Conservation (phyloP, 1,140 invertebrate species). For the Hylaeus anthracinus region DNA sequence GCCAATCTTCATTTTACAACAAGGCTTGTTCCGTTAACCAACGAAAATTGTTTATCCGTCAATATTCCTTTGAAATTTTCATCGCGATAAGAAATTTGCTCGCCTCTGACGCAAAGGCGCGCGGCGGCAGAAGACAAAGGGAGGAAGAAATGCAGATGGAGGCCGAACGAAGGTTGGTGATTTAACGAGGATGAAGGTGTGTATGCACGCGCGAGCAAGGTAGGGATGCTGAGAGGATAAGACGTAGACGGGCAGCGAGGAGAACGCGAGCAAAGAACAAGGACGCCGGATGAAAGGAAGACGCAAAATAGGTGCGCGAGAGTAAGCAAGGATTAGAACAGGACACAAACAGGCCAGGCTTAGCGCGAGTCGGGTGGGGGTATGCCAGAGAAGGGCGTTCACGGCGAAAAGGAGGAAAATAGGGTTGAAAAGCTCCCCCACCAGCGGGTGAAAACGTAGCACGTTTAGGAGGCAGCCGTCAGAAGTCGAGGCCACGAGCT, state of each 20-base stretch:
- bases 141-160: neutral
- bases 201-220: slow-evolving; percentile 3
- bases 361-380: slow-evolving; percentile 2
- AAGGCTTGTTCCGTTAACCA: too few species aligned
- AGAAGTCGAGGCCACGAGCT: slow-evolving; percentile 40
- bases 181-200: slow-evolving; percentile 18
- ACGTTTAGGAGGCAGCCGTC: slow-evolving; percentile 46
- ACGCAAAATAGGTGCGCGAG: slow-evolving; percentile 46
- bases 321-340: neutral
- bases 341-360: slow-evolving; percentile 12
- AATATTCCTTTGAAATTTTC: too few species aligned
- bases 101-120: too few species aligned
- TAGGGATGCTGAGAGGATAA: slow-evolving; percentile 28
- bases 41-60: too few species aligned
- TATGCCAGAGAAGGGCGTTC: slow-evolving; percentile 14
- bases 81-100: too few species aligned
- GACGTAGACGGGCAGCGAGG: neutral
- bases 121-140: slow-evolving; percentile 6
- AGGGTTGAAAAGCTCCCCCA: slow-evolving; percentile 48
- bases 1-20: too few species aligned
- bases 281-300: slow-evolving; percentile 45
- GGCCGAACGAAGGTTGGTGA: neutral
- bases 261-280: slow-evolving; percentile 15
- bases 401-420: slow-evolving; percentile 54
- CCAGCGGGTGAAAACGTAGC: slow-evolving; percentile 50